Evolutionary conservation across 2,113 vertebrate genomes (phyloP).

Genomic region (Rhadina sibilatrix): DNA sequence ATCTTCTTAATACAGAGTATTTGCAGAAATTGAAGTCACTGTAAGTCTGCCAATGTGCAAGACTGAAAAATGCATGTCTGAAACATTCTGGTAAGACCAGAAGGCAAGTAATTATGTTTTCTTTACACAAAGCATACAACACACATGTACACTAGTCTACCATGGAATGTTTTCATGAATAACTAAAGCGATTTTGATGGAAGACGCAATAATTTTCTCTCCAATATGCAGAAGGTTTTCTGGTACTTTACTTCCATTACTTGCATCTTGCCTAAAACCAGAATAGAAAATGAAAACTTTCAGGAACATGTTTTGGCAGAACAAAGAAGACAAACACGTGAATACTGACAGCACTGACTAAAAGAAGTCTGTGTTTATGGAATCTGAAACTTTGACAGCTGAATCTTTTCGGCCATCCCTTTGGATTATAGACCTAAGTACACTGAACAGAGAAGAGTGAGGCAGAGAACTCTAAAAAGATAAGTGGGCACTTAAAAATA

Average conservation of each 20-base stretch:
- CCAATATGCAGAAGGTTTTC: neutral
- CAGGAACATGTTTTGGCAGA: neutral
- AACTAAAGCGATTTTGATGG: neutral
- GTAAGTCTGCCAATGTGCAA: neutral
- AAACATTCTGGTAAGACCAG: neutral
- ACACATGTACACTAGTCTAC: neutral
- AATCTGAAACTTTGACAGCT: neutral
- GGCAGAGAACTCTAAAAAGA: neutral
- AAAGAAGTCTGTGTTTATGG: neutral
- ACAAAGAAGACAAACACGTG: neutral
- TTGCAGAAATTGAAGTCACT: neutral
- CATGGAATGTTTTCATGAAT: neutral
- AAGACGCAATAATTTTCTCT: neutral
- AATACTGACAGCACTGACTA: neutral
- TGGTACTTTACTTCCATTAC: neutral
- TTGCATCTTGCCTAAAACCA: neutral
- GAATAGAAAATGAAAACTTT: neutral
- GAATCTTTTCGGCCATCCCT: neutral
- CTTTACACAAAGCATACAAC: neutral
- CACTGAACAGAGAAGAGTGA: neutral
- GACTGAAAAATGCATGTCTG: neutral
- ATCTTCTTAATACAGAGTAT: slow-evolving; percentile 13
- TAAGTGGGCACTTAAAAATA: neutral
- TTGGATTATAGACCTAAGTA: neutral
- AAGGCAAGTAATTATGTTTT: neutral